Conservation (phyloP, 2,113 vertebrate species). For the Protobothrops mucrosquamatus region DNA sequence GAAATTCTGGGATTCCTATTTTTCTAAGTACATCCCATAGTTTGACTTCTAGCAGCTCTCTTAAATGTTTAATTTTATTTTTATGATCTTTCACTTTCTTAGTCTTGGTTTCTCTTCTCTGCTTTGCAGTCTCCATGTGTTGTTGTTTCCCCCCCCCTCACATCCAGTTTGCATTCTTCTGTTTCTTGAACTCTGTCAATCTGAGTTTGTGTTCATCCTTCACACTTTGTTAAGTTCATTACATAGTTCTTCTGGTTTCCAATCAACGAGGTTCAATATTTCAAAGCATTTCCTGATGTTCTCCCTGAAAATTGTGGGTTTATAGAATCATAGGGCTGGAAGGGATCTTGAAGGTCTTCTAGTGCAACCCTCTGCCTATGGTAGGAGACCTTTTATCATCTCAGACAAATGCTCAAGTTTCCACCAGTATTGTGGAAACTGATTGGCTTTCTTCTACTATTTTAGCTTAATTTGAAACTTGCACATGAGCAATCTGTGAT, state of each 20-base stretch:
- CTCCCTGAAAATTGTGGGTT: background rate
- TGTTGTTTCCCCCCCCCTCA: background rate
- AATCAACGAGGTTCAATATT: background rate
- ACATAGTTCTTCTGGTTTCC: background rate
- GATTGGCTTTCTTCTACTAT: background rate
- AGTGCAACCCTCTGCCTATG: too few relatives aligned
- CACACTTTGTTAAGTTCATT: background rate
- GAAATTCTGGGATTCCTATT: background rate
- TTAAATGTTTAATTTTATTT: background rate
- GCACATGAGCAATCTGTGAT: background rate
- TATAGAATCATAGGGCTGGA: background rate
- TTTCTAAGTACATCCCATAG: background rate
- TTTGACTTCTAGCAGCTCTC: background rate
- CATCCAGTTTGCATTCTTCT: background rate
- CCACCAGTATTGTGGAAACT: background rate
- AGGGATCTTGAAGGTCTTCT: too few relatives aligned
- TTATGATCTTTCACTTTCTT: background rate
- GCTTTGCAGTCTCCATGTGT: background rate
- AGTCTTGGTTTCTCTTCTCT: background rate
- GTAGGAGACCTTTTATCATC: too few relatives aligned
- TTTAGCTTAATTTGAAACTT: background rate
- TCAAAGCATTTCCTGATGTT: background rate
- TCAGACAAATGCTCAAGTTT: background rate
- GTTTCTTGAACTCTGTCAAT: background rate
- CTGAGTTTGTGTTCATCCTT: background rate